phyloP scores from a whole-genome alignment of 2,113 vertebrate species.

The Willisornis vidua region DNA sequence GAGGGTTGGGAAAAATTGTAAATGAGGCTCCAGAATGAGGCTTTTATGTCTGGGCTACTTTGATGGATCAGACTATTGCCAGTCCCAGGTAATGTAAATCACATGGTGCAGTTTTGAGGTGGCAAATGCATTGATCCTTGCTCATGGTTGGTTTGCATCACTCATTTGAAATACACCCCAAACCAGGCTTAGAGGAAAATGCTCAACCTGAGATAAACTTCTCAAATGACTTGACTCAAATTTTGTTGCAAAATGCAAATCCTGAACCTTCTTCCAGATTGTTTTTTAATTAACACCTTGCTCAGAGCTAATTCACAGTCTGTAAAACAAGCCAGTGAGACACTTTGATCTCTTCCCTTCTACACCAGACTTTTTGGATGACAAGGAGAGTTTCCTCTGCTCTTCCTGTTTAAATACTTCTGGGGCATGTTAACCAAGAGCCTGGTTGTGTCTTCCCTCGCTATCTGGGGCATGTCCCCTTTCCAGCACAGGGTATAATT shows the following conservation, averaged over 20 bases:
- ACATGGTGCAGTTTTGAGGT: constrained; percentile 24
- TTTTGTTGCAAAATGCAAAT: constrained; percentile 35
- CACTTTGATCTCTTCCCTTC: constrained; percentile 31
- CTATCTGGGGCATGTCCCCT: not conserved
- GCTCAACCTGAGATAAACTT: not conserved
- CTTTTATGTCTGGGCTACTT: not conserved
- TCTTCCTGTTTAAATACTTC: not conserved
- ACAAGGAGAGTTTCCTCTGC: not conserved
- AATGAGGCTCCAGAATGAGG: not conserved
- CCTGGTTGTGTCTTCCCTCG: not conserved
- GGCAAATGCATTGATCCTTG: constrained; percentile 56
- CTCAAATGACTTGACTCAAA: not conserved
- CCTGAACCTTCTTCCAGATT: constrained; percentile 18
- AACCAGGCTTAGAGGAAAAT: not conserved
- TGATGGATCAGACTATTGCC: not conserved
- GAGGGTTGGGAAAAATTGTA: not conserved
- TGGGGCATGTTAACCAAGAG: not conserved
- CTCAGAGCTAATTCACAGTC: constrained; percentile 51
- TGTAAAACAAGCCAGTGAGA: not conserved
- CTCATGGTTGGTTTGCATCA: constrained; percentile 38
- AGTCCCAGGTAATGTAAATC: constrained; percentile 8
- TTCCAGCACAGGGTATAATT: not conserved
- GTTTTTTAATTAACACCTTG: constrained; percentile 65
- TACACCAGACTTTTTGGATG: not conserved
- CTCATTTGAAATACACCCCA: constrained; percentile 20